Conservation (phyloP, 1,140 invertebrate species). For the Bombus superbus region DNA sequence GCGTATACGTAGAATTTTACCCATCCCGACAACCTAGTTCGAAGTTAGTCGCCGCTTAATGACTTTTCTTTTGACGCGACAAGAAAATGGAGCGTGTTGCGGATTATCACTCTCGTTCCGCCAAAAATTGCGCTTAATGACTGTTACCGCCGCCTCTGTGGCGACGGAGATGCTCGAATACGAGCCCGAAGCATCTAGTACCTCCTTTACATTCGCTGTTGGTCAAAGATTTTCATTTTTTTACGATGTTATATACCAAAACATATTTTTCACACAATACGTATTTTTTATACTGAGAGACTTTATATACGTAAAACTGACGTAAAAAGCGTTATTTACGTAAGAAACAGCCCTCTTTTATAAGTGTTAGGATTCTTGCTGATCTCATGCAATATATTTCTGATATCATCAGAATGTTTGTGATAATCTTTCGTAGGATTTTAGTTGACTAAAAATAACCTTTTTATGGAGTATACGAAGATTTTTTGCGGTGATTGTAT, state of each 20-base stretch:
- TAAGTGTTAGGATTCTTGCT: too few species aligned
- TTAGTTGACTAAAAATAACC: background rate
- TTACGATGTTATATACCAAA: background rate
- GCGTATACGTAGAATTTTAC: background rate
- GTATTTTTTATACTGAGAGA: too few species aligned
- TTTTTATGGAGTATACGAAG: background rate
- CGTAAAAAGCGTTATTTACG: too few species aligned
- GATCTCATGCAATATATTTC: too few species aligned
- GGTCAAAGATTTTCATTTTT: background rate
- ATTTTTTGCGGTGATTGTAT: background rate
- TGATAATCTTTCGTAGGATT: too few species aligned
- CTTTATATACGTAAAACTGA: too few species aligned
- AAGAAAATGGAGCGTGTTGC: constrained; percentile 30
- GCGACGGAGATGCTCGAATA: background rate
- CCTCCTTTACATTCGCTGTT: background rate
- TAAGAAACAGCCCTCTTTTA: too few species aligned
- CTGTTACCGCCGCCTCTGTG: background rate
- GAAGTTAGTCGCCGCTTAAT: constrained; percentile 24
- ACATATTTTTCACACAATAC: too few species aligned
- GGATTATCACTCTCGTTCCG: constrained; percentile 34
- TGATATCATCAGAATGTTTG: too few species aligned
- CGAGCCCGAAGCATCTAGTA: background rate
- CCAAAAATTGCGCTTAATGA: constrained; percentile 44
- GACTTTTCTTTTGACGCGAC: constrained; percentile 32
- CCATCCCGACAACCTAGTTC: constrained; percentile 1